Percentiles rank a stretch among this genome's conserved stretches.
Conservation (phyloP, 92 coral and sea anemone genomes). For the Palythoa grandis region DNA sequence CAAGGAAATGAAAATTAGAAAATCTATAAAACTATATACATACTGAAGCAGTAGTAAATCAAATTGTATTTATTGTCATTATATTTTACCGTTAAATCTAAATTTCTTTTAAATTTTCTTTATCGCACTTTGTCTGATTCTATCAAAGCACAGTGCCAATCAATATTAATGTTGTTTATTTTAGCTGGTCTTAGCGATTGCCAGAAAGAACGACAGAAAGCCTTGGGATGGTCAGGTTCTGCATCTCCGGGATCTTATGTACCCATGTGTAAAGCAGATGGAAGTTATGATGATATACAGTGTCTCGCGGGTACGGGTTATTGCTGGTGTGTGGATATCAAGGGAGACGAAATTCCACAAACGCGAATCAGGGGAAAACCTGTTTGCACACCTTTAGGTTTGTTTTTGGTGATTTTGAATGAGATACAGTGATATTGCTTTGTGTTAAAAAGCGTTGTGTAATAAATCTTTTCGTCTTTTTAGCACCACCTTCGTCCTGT, state of each 20-base stretch:
- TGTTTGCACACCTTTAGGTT: conserved; percentile 70
- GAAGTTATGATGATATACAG: conserved; percentile 73
- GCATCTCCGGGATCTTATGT: conserved; percentile 76
- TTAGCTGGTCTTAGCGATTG: conserved; percentile 81
- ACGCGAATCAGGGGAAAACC: conserved; percentile 80
- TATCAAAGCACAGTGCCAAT: not conserved
- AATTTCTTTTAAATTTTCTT: too few species aligned
- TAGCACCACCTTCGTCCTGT: conserved; percentile 75
- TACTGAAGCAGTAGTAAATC: too few species aligned
- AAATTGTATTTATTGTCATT: too few species aligned
- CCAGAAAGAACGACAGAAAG: conserved; percentile 74
- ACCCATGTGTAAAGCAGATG: conserved; percentile 86
- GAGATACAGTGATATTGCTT: not conserved
- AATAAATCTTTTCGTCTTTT: not conserved
- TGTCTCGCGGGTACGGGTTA: conserved; percentile 77
- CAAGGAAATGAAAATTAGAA: too few species aligned
- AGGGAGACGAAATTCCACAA: conserved; percentile 75
- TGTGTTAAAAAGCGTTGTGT: not conserved
- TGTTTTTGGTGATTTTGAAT: not conserved
- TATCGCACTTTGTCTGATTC: too few species aligned
- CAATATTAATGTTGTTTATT: not conserved
- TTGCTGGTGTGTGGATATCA: conserved; percentile 95
- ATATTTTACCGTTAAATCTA: too few species aligned
- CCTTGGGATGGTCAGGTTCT: conserved; percentile 71
- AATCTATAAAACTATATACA: too few species aligned